Base-by-base conservation (phyloP, 2,797 vertebrate species). In the Ctenosaura bakeri region DNA sequence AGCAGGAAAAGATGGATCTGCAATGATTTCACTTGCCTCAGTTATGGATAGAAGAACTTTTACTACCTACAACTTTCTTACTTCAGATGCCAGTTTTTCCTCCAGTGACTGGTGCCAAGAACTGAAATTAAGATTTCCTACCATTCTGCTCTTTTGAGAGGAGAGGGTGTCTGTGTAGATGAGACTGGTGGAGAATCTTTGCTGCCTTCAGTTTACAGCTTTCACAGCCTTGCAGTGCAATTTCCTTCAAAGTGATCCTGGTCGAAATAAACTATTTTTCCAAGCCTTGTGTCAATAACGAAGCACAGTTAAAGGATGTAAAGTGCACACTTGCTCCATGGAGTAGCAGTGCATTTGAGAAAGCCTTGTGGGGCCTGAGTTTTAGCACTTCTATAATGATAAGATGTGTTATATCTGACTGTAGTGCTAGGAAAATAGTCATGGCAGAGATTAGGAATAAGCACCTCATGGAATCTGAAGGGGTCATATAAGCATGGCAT, bases 1-100 rank as follows among this genome's bases (percentile, higher is more conserved):
- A 96, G 83, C 93, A 94, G 66, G 95, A 93, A 64, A 97, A 97
- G 73, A 96, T 97, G 95, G 97, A 97, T 0, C 76, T 96, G n/a
- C 94, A 96, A n/a, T 97, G 93, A 97, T 52, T 80, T 88, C 24
- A 86, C 42, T 90, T 16, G 0, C 81, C 50, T 77, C 4, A 18
- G n/a, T 22, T 64, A 66, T 62, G 8, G 42, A n/a, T 32, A 78
- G 81, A 77, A 78, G 54, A 20, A 84, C 42, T 9, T 78, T 50
- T 78, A 6, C 56, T 84, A 24, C 8, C 26, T 50, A 50, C 42
- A 78, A 24, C 12, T 66, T 16, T 56, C 4, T 77, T 56, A 64
- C 13, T 83, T 83, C 50, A 38, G 38, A 29, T 26, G 20, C 62
- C 64, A 4, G 7, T 14, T 8, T 85, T n/a, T n/a, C 50, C 20